These are phyloP conservation scores for Morpho helenor DNA, from an alignment of 2,888 invertebrate species.

Conservation along the genomic window DNA sequence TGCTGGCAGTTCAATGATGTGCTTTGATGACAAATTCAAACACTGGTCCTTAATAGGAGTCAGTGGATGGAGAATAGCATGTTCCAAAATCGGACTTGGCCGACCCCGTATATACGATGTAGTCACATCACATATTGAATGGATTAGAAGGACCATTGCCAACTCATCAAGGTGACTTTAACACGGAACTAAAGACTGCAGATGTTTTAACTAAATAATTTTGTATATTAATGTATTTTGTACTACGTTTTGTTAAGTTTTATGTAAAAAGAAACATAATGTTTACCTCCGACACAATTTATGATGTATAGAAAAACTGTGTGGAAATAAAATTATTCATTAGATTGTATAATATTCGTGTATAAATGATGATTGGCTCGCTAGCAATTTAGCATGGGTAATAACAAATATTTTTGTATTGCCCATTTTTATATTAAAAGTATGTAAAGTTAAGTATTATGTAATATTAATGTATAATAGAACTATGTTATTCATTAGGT, in stretches of 20 bases:
- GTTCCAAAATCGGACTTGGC: conserved; percentile 86
- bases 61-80: conserved; percentile 92
- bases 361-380: too few species aligned
- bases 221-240: conserved; percentile 1
- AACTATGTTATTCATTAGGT: too few species aligned
- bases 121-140: conserved; percentile 89
- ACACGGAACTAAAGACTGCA: conserved; percentile 45
- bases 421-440: too few species aligned
- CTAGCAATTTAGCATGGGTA: too few species aligned
- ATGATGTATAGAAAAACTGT: not conserved
- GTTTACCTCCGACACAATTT: not conserved
- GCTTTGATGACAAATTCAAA: conserved; percentile 83
- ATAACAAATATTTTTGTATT: too few species aligned
- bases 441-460: too few species aligned
- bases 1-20: conserved; percentile 92
- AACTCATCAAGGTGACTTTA: conserved; percentile 64
- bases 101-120: conserved; percentile 91
- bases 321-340: not conserved
- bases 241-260: conserved; percentile 9
- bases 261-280: conserved; percentile 5
- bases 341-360: too few species aligned
- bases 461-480: too few species aligned
- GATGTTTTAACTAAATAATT: conserved; percentile 22
- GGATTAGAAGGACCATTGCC: conserved; percentile 89
- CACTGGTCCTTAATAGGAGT: conserved; percentile 90